Evolutionary conservation across 2,888 invertebrate species (phyloP).

Genomic region (Eulithis testata): DNA sequence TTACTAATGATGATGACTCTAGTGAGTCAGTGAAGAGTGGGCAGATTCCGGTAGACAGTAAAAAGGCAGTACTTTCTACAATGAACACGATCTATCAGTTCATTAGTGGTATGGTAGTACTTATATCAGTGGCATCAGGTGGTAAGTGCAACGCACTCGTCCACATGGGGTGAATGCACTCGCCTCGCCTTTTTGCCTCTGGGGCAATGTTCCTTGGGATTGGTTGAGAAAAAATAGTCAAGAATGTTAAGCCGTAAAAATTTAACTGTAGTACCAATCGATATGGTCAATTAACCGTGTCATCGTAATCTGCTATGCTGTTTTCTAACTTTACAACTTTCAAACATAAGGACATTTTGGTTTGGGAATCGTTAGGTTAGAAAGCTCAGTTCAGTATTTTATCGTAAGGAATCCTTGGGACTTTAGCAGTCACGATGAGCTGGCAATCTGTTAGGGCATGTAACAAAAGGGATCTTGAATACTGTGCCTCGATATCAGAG

Average conservation of each 20-base stretch:
- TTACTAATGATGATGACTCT: too few species aligned
- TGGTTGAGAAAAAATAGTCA: constrained; percentile 37
- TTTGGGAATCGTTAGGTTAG: not conserved
- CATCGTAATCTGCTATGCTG: not conserved
- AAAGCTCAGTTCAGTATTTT: too few species aligned
- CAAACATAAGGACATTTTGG: not conserved
- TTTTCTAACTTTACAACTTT: not conserved
- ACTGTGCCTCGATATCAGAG: too few species aligned
- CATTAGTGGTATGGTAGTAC: constrained; percentile 14
- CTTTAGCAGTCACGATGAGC: too few species aligned
- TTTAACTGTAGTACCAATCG: constrained; percentile 9
- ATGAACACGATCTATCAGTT: constrained; percentile 13
- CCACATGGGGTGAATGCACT: constrained; percentile 59
- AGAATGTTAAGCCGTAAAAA: constrained; percentile 26
- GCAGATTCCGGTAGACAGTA: not conserved
- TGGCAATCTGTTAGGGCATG: too few species aligned
- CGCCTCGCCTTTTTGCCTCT: constrained; percentile 53
- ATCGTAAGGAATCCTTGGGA: too few species aligned
- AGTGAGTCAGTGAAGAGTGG: too few species aligned
- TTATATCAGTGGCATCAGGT: constrained; percentile 51
- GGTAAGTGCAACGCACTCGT: constrained; percentile 65
- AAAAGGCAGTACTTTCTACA: not conserved
- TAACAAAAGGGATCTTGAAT: too few species aligned
- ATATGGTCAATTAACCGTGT: constrained; percentile 1
- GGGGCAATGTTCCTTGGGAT: constrained; percentile 48